These are phyloP conservation scores for Periophthalmus magnuspinnatus DNA, from an alignment of 2,797 vertebrate species.

Conservation along the genomic window DNA sequence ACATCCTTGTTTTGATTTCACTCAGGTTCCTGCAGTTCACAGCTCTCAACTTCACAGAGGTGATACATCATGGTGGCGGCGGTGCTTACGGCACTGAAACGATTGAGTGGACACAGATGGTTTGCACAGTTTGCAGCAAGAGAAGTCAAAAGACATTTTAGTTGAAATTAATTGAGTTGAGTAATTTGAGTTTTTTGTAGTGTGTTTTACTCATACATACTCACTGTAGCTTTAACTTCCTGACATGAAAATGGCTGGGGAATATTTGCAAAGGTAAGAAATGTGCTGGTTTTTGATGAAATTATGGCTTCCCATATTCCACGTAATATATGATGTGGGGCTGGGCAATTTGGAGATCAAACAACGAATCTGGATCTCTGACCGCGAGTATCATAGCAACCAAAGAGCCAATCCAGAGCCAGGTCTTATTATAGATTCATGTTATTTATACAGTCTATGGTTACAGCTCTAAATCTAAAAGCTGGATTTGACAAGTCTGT, in stretches of 20 bases:
- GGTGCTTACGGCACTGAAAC: neutral
- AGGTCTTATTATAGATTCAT: no score
- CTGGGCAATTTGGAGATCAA: no score
- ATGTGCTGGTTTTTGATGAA: no score
- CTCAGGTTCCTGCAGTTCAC: constrained; percentile 22
- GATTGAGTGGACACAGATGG: constrained; percentile 21
- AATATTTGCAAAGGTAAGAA: no score
- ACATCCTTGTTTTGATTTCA: constrained; percentile 53
- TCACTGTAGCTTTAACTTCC: neutral
- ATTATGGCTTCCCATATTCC: no score
- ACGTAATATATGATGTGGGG: no score
- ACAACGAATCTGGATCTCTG: no score
- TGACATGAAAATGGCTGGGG: neutral
- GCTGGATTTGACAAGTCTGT: constrained; percentile 36
- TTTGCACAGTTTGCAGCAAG: constrained; percentile 22
- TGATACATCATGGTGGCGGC: constrained; percentile 30
- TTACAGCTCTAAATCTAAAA: constrained; percentile 23
- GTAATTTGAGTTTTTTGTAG: no score
- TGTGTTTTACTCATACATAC: neutral
- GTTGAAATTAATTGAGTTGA: neutral
- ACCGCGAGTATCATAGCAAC: no score
- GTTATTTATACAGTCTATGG: no score
- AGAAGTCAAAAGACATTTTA: neutral
- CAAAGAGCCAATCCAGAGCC: no score
- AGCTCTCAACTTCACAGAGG: constrained; percentile 11